These are phyloP conservation scores for Eupithecia subumbrata DNA, from an alignment of 2,888 invertebrate species.

Conservation along the genomic window DNA sequence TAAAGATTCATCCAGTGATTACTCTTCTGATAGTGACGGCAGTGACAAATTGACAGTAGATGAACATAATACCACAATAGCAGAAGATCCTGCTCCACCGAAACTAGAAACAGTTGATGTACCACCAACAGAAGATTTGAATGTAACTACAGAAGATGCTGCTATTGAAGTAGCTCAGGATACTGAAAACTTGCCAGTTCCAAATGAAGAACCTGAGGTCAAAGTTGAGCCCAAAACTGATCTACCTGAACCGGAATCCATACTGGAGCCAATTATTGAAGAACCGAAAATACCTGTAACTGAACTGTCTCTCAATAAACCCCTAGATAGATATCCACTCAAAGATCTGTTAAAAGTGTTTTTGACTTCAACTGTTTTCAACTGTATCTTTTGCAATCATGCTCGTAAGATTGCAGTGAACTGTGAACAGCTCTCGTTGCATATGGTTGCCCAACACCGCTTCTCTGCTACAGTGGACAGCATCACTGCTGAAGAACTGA, in stretches of 20 bases:
- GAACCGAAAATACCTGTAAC: slow-evolving; percentile 85
- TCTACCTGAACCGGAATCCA: slow-evolving; percentile 56
- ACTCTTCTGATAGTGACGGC: slow-evolving; percentile 84
- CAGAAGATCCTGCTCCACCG: slow-evolving; percentile 46
- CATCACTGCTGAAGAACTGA: slow-evolving; percentile 89
- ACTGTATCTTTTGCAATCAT: slow-evolving; percentile 94
- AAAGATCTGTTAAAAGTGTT: slow-evolving; percentile 89
- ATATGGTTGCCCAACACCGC: slow-evolving; percentile 91
- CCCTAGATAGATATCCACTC: slow-evolving; percentile 89
- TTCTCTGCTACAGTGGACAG: slow-evolving; percentile 91
- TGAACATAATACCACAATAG: slow-evolving; percentile 67
- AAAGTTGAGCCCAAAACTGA: slow-evolving; percentile 69
- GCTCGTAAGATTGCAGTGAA: slow-evolving; percentile 93
- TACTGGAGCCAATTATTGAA: slow-evolving; percentile 64
- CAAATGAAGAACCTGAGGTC: slow-evolving; percentile 47
- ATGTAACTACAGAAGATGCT: slow-evolving; percentile 46
- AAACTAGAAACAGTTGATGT: slow-evolving; percentile 40
- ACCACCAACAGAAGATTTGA: slow-evolving; percentile 38
- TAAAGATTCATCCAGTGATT: slow-evolving; percentile 81
- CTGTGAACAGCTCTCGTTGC: slow-evolving; percentile 90
- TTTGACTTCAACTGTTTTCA: slow-evolving; percentile 86
- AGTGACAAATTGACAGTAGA: slow-evolving; percentile 86
- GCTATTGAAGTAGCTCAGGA: slow-evolving; percentile 48
- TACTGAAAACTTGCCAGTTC: slow-evolving; percentile 35
- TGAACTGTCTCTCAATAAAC: slow-evolving; percentile 89